Conservation (phyloP, 2,888 invertebrate genomes). For the Drosophila limbata region DNA sequence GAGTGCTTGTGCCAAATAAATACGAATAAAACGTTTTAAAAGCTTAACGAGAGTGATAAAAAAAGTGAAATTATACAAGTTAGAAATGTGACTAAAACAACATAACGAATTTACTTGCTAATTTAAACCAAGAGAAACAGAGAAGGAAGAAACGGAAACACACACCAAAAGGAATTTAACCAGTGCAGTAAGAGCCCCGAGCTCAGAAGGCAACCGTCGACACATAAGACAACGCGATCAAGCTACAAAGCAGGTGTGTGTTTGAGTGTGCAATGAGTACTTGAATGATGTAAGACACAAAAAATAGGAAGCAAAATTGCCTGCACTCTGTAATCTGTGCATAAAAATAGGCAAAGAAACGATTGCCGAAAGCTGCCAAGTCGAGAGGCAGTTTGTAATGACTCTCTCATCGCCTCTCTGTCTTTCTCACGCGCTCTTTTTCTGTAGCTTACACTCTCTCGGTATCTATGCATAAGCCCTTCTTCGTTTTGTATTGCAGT, state of each 20-base stretch:
- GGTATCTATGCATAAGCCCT: slow-evolving; percentile 1
- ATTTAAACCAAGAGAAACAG: slow-evolving; percentile 39
- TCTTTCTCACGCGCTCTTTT: slow-evolving; percentile 6
- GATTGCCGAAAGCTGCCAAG: slow-evolving; percentile 26
- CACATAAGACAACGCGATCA: slow-evolving; percentile 32
- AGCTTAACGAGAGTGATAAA: slow-evolving; percentile 41
- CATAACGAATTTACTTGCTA: slow-evolving; percentile 43
- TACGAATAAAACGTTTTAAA: slow-evolving; percentile 37
- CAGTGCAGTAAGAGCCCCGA: slow-evolving; percentile 36
- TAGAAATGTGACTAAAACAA: slow-evolving; percentile 74
- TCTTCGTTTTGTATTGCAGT: slow-evolving; percentile 9
- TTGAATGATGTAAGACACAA: slow-evolving; percentile 39
- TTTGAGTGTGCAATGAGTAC: slow-evolving; percentile 8
- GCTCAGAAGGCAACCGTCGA: slow-evolving; percentile 39
- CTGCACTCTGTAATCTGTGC: slow-evolving; percentile 31
- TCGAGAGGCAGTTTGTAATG: neutral
- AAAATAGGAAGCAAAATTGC: slow-evolving; percentile 41
- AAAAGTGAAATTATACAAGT: slow-evolving; percentile 57
- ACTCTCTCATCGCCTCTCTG: neutral
- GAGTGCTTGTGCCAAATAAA: slow-evolving; percentile 46
- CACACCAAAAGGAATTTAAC: slow-evolving; percentile 32
- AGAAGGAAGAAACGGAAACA: slow-evolving; percentile 16
- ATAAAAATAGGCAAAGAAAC: slow-evolving; percentile 40
- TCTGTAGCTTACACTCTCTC: neutral
- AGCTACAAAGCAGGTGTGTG: slow-evolving; percentile 52